phyloP scores from a whole-genome alignment of 2,113 vertebrate species.

The Triplophysa rosa region DNA sequence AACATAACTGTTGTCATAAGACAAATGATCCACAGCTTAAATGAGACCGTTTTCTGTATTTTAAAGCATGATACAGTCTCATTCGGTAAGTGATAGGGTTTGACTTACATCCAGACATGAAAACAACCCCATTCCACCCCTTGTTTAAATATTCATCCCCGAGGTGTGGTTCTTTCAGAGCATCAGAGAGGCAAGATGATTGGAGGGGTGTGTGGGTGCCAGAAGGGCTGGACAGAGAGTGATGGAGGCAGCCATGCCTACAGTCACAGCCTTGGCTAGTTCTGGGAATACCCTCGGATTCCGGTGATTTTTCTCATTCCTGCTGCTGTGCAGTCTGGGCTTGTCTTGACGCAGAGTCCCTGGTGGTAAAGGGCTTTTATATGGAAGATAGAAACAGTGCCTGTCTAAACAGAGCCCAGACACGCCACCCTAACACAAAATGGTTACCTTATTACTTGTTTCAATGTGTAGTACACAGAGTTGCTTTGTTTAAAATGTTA shows the following conservation, averaged over 20 bases:
- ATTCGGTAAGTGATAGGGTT: conserved; percentile 26
- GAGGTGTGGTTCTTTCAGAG: conserved; percentile 47
- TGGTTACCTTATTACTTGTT: conserved; percentile 14
- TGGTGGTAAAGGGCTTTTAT: background rate
- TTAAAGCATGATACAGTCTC: conserved; percentile 33
- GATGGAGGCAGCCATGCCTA: conserved; percentile 36
- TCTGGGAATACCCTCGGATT: conserved; percentile 76
- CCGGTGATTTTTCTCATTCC: conserved; percentile 74
- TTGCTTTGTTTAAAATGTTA: background rate
- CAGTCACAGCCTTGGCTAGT: background rate
- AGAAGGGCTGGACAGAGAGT: conserved; percentile 20
- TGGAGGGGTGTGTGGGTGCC: conserved; percentile 6
- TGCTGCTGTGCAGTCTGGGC: conserved; percentile 68
- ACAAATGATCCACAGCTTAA: background rate
- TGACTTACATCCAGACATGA: background rate
- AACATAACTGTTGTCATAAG: background rate
- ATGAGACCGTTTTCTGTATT: background rate
- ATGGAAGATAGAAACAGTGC: conserved; percentile 39
- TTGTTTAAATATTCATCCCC: conserved; percentile 1
- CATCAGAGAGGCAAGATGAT: conserved; percentile 24
- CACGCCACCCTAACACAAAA: conserved; percentile 51
- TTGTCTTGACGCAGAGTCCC: conserved; percentile 59
- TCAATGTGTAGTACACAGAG: background rate
- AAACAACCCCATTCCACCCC: background rate
- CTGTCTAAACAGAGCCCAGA: conserved; percentile 65